Evolutionary conservation across 2,888 invertebrate genomes (phyloP).

Genomic region (Andrena bicolor): DNA sequence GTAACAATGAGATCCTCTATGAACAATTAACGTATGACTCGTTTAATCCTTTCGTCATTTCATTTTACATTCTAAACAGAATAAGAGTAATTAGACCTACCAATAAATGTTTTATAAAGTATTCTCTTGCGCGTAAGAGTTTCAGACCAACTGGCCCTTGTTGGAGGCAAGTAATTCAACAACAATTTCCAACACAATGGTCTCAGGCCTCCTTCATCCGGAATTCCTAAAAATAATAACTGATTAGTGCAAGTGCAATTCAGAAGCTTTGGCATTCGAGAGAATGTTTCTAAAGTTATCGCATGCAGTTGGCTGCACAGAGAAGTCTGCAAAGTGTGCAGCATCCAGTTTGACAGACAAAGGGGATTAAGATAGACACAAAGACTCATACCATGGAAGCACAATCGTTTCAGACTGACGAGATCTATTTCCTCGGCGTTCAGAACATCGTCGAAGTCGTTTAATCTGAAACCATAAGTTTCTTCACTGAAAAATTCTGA

Average conservation of each 20-base stretch:
- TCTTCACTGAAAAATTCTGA: background rate
- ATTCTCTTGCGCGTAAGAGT: slow-evolving; percentile 91
- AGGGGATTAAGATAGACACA: background rate
- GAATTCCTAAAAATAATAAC: slow-evolving; percentile 89
- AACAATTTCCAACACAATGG: slow-evolving; percentile 95
- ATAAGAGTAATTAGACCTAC: slow-evolving; percentile 83
- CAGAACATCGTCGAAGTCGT: slow-evolving; percentile 92
- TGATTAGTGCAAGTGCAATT: background rate
- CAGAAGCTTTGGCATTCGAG: background rate
- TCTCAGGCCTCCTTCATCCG: slow-evolving; percentile 93
- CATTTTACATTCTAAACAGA: background rate
- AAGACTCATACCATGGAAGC: slow-evolving; percentile 90
- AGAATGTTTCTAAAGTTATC: background rate
- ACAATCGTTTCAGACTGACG: slow-evolving; percentile 88
- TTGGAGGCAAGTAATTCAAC: slow-evolving; percentile 93
- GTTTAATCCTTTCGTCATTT: background rate
- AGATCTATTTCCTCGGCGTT: slow-evolving; percentile 90
- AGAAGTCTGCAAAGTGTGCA: background rate
- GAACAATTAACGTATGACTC: slow-evolving; percentile 69
- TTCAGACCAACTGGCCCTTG: slow-evolving; percentile 89
- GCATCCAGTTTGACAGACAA: background rate
- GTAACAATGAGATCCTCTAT: slow-evolving; percentile 95
- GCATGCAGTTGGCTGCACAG: background rate
- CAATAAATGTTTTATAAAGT: slow-evolving; percentile 93
- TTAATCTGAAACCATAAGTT: slow-evolving; percentile 87